These are phyloP conservation scores for Acrocephalus arundinaceus DNA, from an alignment of 2,113 vertebrate species.

Conservation along the genomic window DNA sequence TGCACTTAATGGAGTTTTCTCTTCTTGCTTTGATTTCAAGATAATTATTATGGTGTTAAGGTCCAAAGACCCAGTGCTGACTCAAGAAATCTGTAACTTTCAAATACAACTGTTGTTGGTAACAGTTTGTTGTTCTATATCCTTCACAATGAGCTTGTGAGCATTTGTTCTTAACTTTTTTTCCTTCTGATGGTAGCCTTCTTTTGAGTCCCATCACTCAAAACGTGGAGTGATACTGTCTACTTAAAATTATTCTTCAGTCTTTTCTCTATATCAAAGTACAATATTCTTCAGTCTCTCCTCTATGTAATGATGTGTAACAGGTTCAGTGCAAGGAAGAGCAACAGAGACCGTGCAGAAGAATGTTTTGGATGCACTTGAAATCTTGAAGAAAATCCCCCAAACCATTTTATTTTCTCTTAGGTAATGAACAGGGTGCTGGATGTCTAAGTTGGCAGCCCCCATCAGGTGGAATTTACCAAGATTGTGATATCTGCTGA, in stretches of 20 bases:
- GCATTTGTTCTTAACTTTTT: neutral
- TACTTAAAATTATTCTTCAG: neutral
- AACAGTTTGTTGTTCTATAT: neutral
- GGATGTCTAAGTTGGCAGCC: neutral
- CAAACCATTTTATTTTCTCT: neutral
- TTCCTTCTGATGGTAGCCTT: neutral
- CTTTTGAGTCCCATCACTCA: neutral
- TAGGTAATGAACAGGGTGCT: neutral
- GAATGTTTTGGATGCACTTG: neutral
- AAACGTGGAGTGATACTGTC: neutral
- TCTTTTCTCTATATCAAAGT: neutral
- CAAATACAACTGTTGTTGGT: accelerated
- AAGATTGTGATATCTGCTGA: neutral
- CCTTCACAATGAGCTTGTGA: neutral
- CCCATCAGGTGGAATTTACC: neutral
- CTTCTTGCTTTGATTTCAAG: neutral
- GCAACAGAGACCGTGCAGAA: neutral
- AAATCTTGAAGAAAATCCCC: neutral
- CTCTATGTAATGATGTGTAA: neutral
- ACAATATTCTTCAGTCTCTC: neutral
- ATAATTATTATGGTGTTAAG: neutral
- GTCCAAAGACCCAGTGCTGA: neutral
- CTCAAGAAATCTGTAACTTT: neutral
- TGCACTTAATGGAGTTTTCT: neutral
- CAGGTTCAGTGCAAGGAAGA: neutral